These are phyloP conservation scores for Aricia agestis DNA, from an alignment of 1,140 invertebrate species.

Conservation along the genomic window DNA sequence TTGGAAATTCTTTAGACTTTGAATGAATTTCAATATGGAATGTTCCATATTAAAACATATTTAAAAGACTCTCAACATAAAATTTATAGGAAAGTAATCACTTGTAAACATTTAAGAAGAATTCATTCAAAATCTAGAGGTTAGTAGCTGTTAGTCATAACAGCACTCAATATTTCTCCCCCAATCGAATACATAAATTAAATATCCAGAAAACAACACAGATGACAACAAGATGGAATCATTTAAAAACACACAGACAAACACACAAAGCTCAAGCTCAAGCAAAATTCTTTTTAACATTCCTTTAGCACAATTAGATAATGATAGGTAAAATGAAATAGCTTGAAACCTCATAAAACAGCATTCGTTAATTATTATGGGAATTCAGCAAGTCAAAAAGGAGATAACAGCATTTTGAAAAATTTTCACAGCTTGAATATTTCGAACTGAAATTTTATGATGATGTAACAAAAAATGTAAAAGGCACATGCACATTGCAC, in stretches of 20 bases:
- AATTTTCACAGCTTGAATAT: neutral
- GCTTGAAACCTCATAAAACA: neutral
- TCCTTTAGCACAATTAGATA: neutral
- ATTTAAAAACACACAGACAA: neutral
- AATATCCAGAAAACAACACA: neutral
- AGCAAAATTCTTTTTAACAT: neutral
- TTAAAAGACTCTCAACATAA: neutral
- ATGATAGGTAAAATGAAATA: too few relatives aligned
- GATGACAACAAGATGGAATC: neutral
- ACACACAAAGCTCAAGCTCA: neutral
- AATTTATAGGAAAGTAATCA: too few relatives aligned
- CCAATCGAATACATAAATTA: constrained; percentile 8
- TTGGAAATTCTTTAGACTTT: constrained; percentile 41
- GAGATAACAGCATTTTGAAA: too few relatives aligned
- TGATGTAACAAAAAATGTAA: too few relatives aligned
- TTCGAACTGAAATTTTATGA: too few relatives aligned
- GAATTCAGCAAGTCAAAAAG: neutral
- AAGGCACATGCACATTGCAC: too few relatives aligned
- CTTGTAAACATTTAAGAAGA: neutral
- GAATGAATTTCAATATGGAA: constrained; percentile 44
- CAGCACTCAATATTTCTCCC: constrained; percentile 11
- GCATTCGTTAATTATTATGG: neutral
- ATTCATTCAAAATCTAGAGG: neutral
- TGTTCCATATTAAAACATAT: neutral
- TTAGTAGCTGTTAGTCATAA: constrained; percentile 15